Conservation (phyloP, 2,113 vertebrate species). For the Oryzias melastigma region DNA sequence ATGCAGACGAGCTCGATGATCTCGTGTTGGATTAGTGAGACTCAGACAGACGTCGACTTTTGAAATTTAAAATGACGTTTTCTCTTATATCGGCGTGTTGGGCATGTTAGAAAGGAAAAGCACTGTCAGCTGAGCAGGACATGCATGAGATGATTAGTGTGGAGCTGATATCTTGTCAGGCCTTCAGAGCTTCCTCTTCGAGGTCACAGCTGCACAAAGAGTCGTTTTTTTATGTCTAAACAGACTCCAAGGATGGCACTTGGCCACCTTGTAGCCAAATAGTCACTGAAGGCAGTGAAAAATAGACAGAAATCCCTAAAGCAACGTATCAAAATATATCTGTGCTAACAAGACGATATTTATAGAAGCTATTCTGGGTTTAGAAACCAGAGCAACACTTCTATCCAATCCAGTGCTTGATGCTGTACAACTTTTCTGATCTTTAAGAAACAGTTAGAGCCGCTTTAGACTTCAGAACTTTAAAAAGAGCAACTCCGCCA, state of each 20-base stretch:
- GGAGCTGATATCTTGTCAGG: slow-evolving; percentile 37
- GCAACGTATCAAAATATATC: slow-evolving; percentile 44
- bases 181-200: slow-evolving; percentile 50
- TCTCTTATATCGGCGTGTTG: neutral
- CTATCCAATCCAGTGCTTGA: slow-evolving; percentile 40
- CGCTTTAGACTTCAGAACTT: neutral
- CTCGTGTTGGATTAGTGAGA: neutral
- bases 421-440: slow-evolving; percentile 25
- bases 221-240: slow-evolving; percentile 24
- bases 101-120: slow-evolving; percentile 27
- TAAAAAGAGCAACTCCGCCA: neutral
- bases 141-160: slow-evolving; percentile 53
- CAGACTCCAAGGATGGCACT: slow-evolving; percentile 13
- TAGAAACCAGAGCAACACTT: slow-evolving; percentile 53
- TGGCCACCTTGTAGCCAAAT: slow-evolving; percentile 11
- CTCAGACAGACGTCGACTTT: slow-evolving; percentile 4
- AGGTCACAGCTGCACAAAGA: slow-evolving; percentile 46
- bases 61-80: neutral
- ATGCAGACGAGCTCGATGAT: no score
- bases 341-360: slow-evolving; percentile 50
- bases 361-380: slow-evolving; percentile 57
- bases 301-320: slow-evolving; percentile 34
- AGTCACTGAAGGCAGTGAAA: slow-evolving; percentile 33
- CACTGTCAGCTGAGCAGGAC: slow-evolving; percentile 47
- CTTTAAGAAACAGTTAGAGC: neutral